Conservation (phyloP, 2,113 vertebrate species). For the Brachyhypopomus occidentalis region DNA sequence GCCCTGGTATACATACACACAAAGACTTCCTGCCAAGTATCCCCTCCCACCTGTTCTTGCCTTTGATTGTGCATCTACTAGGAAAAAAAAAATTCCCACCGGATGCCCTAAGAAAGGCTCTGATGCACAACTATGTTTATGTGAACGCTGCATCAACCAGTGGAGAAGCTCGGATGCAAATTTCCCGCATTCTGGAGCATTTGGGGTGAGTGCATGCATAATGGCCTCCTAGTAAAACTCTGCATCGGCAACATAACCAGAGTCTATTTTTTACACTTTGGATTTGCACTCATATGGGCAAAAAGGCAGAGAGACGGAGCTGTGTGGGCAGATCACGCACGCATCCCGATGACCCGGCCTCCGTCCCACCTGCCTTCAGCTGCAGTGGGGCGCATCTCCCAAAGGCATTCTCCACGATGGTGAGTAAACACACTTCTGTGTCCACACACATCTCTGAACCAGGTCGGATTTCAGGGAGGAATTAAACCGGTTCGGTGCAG, state of each 20-base stretch:
- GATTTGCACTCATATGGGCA: constrained; percentile 57
- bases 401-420: constrained; percentile 16
- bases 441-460: constrained; percentile 22
- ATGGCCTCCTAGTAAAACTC: constrained; percentile 53
- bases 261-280: constrained; percentile 65
- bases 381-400: constrained; percentile 23
- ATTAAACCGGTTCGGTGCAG: constrained; percentile 1
- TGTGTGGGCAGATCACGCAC: constrained; percentile 35
- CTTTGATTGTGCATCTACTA: no score
- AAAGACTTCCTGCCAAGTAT: neutral
- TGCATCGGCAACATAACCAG: constrained; percentile 51
- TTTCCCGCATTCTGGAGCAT: constrained; percentile 51
- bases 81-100: neutral
- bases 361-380: neutral
- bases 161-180: constrained; percentile 55
- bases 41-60: neutral
- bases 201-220: constrained; percentile 55
- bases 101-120: constrained; percentile 20
- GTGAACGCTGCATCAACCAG: constrained; percentile 49
- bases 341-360: constrained; percentile 30
- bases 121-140: constrained; percentile 45
- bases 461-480: neutral
- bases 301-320: constrained; percentile 14
- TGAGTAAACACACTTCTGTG: constrained; percentile 21
- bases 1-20: neutral